Conservation (phyloP, 2,888 invertebrate genomes). For the Cosmia pyralina region DNA sequence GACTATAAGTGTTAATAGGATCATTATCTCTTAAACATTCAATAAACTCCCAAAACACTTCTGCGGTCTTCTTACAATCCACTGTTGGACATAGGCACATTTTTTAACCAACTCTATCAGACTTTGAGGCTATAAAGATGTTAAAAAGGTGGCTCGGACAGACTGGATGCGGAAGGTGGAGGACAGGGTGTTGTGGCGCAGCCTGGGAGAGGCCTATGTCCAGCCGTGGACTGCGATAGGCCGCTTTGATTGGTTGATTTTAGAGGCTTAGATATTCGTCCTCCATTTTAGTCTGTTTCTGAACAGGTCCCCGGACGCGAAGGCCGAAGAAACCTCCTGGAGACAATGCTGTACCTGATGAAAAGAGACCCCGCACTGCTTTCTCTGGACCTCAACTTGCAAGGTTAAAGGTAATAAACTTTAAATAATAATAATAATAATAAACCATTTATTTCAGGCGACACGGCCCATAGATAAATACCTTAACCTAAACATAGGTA, state of each 20-base stretch:
- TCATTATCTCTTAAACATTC: too few relatives aligned
- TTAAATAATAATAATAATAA: too few relatives aligned
- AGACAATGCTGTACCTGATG: conserved; percentile 88
- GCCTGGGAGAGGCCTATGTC: too few relatives aligned
- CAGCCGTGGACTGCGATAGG: too few relatives aligned
- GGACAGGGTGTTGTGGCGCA: too few relatives aligned
- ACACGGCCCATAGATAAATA: too few relatives aligned
- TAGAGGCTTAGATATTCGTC: conserved; percentile 21
- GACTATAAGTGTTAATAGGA: background rate
- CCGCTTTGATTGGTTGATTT: too few relatives aligned
- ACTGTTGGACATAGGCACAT: background rate
- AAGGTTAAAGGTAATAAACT: conserved; percentile 92
- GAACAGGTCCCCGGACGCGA: conserved; percentile 90
- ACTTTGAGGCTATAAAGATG: too few relatives aligned
- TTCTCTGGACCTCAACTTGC: conserved; percentile 98
- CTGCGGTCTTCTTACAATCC: background rate
- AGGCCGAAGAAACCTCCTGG: conserved; percentile 89
- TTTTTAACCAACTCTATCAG: background rate
- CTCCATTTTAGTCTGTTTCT: conserved; percentile 55
- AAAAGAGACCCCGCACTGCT: conserved; percentile 98
- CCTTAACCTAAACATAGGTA: too few relatives aligned
- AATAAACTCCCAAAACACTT: background rate
- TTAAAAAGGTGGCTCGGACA: too few relatives aligned
- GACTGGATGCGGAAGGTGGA: too few relatives aligned
- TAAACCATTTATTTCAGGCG: too few relatives aligned